Percentiles rank a stretch among this genome's conserved stretches.
These are phyloP conservation scores for Manduca sexta DNA, from an alignment of 1,140 invertebrate species.

Conservation along the genomic window DNA sequence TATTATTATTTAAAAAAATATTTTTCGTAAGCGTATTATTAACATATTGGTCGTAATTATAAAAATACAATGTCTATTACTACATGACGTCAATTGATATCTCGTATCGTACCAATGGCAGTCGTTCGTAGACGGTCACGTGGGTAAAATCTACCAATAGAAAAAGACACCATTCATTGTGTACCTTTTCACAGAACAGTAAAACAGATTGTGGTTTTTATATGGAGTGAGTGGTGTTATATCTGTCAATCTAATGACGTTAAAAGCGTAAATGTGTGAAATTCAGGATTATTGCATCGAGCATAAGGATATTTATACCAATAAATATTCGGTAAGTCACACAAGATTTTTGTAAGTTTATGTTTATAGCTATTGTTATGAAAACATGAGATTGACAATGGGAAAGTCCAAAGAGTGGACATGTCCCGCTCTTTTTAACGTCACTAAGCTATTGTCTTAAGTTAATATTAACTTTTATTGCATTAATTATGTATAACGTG, in stretches of 20 bases:
- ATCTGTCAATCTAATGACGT: constrained; percentile 72
- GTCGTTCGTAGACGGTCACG: constrained; percentile 43
- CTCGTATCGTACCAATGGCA: constrained; percentile 42
- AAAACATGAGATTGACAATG: constrained; percentile 43
- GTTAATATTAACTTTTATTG: not conserved
- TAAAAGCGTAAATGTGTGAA: constrained; percentile 74
- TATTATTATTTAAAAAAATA: too few species aligned
- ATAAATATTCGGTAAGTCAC: constrained; percentile 72
- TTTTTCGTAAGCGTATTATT: too few species aligned
- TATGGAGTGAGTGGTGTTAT: constrained; percentile 72
- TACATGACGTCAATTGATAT: constrained; percentile 36
- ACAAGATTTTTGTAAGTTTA: constrained; percentile 15
- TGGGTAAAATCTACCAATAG: constrained; percentile 60
- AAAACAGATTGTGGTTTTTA: constrained; percentile 66
- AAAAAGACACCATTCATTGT: constrained; percentile 62
- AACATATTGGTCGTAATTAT: too few species aligned
- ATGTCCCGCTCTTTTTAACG: constrained; percentile 71
- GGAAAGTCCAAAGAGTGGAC: constrained; percentile 57
- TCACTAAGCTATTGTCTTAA: constrained; percentile 41
- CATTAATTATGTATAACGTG: not conserved
- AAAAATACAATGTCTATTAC: constrained; percentile 16
- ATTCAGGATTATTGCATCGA: constrained; percentile 69
- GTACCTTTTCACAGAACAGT: constrained; percentile 68
- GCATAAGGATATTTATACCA: constrained; percentile 72
- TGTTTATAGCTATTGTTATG: constrained; percentile 24